Evolutionary conservation across 2,888 invertebrate genomes (phyloP).

Genomic region (Trisateles emortualis): DNA sequence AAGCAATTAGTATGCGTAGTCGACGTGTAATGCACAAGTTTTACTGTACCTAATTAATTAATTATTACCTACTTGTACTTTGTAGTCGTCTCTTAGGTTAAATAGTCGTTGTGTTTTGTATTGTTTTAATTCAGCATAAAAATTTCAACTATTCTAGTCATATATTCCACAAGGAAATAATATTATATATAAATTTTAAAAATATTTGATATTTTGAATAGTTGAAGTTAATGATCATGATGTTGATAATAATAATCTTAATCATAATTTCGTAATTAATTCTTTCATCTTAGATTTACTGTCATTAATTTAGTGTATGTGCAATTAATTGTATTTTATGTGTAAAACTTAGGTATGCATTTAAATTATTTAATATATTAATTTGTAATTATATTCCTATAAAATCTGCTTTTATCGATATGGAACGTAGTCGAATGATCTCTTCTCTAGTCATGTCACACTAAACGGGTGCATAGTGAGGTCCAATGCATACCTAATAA

Average conservation of each 20-base stretch:
- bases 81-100: slow-evolving; percentile 74
- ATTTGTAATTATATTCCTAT: slow-evolving; percentile 53
- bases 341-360: slow-evolving; percentile 72
- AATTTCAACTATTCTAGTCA: slow-evolving; percentile 73
- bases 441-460: slow-evolving; percentile 35
- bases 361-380: slow-evolving; percentile 69
- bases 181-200: slow-evolving; percentile 50
- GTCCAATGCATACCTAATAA: slow-evolving; percentile 4
- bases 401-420: slow-evolving; percentile 41
- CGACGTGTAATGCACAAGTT: slow-evolving; percentile 74
- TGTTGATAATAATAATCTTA: slow-evolving; percentile 64
- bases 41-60: slow-evolving; percentile 69
- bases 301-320: slow-evolving; percentile 81
- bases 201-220: slow-evolving; percentile 64
- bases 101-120: slow-evolving; percentile 82
- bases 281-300: slow-evolving; percentile 74
- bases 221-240: slow-evolving; percentile 59
- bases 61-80: slow-evolving; percentile 50
- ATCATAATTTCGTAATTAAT: slow-evolving; percentile 68
- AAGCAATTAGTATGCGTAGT: slow-evolving; percentile 50
- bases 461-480: slow-evolving; percentile 16
- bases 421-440: slow-evolving; percentile 24
- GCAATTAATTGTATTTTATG: slow-evolving; percentile 81
- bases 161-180: slow-evolving; percentile 49
- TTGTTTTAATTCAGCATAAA: slow-evolving; percentile 71